A percentile compares a stretch with the other conserved stretches of the same genome.
Evolutionary conservation across 2,797 vertebrate species (phyloP).

Genomic region (Lindbergichthys nudifrons): DNA sequence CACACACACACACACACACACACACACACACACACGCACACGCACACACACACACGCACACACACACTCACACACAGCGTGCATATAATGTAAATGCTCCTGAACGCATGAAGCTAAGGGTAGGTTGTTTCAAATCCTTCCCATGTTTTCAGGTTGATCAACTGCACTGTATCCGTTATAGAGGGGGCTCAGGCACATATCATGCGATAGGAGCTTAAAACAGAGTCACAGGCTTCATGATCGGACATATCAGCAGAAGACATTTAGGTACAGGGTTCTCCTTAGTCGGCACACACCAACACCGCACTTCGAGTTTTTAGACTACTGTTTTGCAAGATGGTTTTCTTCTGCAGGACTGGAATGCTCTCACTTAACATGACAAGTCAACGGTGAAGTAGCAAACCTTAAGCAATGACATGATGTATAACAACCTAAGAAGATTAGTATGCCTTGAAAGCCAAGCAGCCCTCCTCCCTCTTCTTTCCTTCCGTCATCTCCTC

Average conservation of each 20-base stretch:
- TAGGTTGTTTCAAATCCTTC: slow-evolving; percentile 33
- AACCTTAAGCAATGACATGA: slow-evolving; percentile 62
- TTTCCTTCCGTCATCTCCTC: slow-evolving; percentile 29
- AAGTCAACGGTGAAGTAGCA: slow-evolving; percentile 58
- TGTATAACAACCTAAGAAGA: slow-evolving; percentile 57
- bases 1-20: slow-evolving; percentile 2
- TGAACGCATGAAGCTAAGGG: slow-evolving; percentile 51
- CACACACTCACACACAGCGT: slow-evolving; percentile 33
- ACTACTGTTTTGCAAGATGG: slow-evolving; percentile 56
- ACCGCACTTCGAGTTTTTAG: slow-evolving; percentile 51
- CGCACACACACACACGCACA: neutral
- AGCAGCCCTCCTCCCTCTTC: slow-evolving; percentile 41
- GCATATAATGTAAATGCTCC: slow-evolving; percentile 50
- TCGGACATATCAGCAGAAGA: slow-evolving; percentile 64
- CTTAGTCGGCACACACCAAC: slow-evolving; percentile 57
- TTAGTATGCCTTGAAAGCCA: slow-evolving; percentile 55
- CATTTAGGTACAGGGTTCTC: slow-evolving; percentile 51
- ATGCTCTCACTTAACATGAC: slow-evolving; percentile 68
- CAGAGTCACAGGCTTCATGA: slow-evolving; percentile 64
- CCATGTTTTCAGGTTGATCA: slow-evolving; percentile 62
- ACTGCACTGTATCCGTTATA: slow-evolving; percentile 50
- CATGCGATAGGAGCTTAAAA: slow-evolving; percentile 74
- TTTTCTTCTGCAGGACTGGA: slow-evolving; percentile 65
- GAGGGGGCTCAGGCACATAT: slow-evolving; percentile 70
- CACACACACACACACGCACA: slow-evolving; percentile 6